phyloP scores from a whole-genome alignment of 1,140 invertebrate species.

The Asobara japonica region DNA sequence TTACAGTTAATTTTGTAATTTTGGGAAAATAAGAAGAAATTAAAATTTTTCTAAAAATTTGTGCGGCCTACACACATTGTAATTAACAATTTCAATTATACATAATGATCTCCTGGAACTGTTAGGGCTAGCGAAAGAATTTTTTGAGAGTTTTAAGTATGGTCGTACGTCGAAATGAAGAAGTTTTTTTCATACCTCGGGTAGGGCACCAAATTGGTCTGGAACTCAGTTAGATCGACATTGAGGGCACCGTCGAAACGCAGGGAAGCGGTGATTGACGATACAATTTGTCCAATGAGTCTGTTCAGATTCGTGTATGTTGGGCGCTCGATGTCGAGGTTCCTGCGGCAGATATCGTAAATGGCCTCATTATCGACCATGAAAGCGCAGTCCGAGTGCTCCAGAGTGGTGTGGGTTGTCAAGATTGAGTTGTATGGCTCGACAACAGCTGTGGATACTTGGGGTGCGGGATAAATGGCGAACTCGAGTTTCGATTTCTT shows the following conservation, averaged over 20 bases:
- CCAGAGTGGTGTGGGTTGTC: conserved; percentile 73
- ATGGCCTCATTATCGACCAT: conserved; percentile 59
- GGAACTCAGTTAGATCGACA: conserved; percentile 35
- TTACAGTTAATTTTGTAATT: no score
- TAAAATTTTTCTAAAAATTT: no score
- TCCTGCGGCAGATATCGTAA: conserved; percentile 45
- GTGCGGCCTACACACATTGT: no score
- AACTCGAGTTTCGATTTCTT: conserved; percentile 33
- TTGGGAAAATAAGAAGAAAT: no score
- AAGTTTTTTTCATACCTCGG: no score
- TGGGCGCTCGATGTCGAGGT: conserved; percentile 76
- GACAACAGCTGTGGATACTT: conserved; percentile 71
- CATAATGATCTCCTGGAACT: no score
- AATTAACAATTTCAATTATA: no score
- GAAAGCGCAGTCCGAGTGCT: conserved; percentile 74
- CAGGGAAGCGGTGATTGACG: conserved; percentile 73
- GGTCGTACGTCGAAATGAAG: no score
- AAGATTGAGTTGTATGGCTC: conserved; percentile 78
- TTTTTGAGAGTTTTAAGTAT: no score
- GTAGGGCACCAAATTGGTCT: conserved; percentile 33
- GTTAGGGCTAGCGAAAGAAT: no score
- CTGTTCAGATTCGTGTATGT: conserved; percentile 82
- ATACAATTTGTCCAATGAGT: conserved; percentile 74
- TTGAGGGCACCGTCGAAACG: conserved; percentile 46
- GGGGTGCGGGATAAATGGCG: conserved; percentile 31